Percentiles rank a stretch among this genome's conserved stretches.
These are phyloP conservation scores for Bellardia pandia DNA, from an alignment of 2,888 invertebrate genomes.

Conservation along the genomic window DNA sequence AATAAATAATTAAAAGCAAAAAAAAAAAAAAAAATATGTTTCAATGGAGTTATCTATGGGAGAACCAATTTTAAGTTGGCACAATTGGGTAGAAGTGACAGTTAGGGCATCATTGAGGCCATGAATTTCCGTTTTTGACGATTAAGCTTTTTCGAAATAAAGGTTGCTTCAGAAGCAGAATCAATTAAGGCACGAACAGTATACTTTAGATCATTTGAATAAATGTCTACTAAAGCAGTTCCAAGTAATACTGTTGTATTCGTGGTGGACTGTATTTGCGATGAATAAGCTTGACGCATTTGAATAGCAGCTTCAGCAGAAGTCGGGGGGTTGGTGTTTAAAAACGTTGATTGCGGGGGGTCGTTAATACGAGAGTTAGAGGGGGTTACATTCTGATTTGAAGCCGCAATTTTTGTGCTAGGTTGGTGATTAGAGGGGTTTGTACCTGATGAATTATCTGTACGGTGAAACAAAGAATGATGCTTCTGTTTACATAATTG, in stretches of 20 bases:
- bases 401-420: too few species aligned
- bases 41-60: neutral
- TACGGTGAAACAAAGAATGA: too few species aligned
- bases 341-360: neutral
- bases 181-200: slow-evolving; percentile 25
- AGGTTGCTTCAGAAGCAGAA: slow-evolving; percentile 33
- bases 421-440: neutral
- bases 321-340: neutral
- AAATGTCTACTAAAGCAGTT: slow-evolving; percentile 30
- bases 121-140: neutral
- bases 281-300: slow-evolving; percentile 14
- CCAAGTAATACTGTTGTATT: slow-evolving; percentile 8
- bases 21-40: too few species aligned
- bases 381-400: too few species aligned
- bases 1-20: too few species aligned
- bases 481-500: too few species aligned
- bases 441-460: too few species aligned
- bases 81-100: neutral
- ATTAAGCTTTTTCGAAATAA: slow-evolving; percentile 15
- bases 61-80: neutral
- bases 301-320: neutral
- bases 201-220: neutral
- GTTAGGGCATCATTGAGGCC: neutral
- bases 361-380: too few species aligned
- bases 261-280: slow-evolving; percentile 31